Evolutionary conservation across 64 coral and sea anemone species (phyloP).

Genomic region (Anthopleura sola): DNA sequence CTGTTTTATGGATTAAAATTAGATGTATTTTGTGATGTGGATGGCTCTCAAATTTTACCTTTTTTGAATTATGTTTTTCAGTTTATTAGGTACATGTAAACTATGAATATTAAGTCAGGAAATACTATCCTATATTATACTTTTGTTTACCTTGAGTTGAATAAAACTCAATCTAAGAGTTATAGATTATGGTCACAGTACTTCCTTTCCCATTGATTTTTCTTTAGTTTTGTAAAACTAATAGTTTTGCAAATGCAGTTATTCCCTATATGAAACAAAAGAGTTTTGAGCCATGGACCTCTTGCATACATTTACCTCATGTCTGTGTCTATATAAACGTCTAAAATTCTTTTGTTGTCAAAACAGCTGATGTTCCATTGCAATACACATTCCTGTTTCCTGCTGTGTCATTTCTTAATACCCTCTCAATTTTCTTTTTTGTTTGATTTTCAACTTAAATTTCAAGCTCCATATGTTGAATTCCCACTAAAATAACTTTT

Average conservation of each 20-base stretch:
- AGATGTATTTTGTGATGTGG: neutral
- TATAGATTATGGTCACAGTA: neutral
- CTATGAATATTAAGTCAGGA: neutral
- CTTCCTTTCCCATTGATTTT: neutral
- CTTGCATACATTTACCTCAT: neutral
- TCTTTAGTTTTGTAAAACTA: neutral
- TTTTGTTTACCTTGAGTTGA: neutral
- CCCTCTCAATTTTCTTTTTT: neutral
- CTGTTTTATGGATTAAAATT: neutral
- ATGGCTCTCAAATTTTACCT: neutral
- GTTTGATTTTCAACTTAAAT: neutral
- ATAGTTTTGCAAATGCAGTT: neutral
- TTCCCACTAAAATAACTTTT: neutral
- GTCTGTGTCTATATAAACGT: neutral
- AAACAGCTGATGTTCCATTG: conserved; percentile 34
- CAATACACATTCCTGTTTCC: neutral
- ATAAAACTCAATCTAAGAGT: neutral
- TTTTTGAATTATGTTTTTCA: neutral
- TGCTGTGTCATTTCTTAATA: neutral
- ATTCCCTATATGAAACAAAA: neutral
- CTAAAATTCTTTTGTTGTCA: conserved; percentile 58
- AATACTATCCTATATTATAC: neutral
- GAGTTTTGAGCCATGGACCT: neutral
- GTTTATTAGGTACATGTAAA: neutral
- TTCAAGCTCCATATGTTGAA: neutral